Base-by-base conservation (phyloP, 2,797 vertebrate species). In the Antrozous pallidus region DNA sequence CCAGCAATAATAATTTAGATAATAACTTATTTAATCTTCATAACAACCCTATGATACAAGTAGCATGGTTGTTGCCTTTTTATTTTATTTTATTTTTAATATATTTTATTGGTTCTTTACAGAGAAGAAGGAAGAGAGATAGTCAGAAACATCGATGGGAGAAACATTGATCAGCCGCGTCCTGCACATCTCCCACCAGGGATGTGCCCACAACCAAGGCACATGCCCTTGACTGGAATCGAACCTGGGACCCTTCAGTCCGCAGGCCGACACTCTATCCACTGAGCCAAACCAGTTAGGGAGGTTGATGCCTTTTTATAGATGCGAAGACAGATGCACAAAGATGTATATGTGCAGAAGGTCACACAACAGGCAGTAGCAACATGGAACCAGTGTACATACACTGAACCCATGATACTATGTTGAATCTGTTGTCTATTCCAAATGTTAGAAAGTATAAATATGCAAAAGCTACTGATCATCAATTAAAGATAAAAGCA, bases 41-140 rank as follows among this genome's bases (percentile, higher is more conserved):
- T 56, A 79, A 69, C 42, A 69, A 38, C 18, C 13, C 51, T 70
- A 14, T 16, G 26, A 67, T 51, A 51, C 4, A 71, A 28, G 33
- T n/a, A 80, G 79, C 20, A 24, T 4, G 26, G 14, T 40, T 67
- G 38, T 33, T 28, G 33, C n/a, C 20, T 8, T 83, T 88, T 92
- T 33, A 92, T 26, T 88, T 92, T 33, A 92, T 26, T 88, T 92
- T 33, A 92, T 26, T n/a, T n/a, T n/a, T n/a, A n/a, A n/a, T n/a
- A n/a, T n/a, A n/a, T n/a, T n/a, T n/a, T n/a, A n/a, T n/a, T n/a
- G n/a, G n/a, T n/a, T n/a, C n/a, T n/a, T n/a, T n/a, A n/a, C n/a
- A n/a, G n/a, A n/a, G n/a, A n/a, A n/a, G n/a, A n/a, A n/a, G n/a
- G n/a, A n/a, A n/a, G n/a, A n/a, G n/a, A n/a, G n/a, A n/a, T n/a